Percentiles rank a stretch among this genome's conserved stretches.
phyloP scores from a whole-genome alignment of 2,888 invertebrate genomes.

The Napeogenes sylphis region DNA sequence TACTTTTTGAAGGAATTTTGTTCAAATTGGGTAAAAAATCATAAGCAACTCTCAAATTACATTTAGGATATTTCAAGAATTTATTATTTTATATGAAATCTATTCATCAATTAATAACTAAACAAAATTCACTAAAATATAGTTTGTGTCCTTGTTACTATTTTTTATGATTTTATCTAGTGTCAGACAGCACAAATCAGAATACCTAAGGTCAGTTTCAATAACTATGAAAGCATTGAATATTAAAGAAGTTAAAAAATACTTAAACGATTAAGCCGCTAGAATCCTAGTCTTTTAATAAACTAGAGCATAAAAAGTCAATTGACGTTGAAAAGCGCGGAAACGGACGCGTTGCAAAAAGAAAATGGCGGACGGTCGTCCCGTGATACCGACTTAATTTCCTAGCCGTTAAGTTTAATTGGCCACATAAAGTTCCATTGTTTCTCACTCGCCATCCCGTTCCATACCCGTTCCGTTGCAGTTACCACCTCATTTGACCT shows the following conservation, averaged over 20 bases:
- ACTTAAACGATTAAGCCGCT: constrained; percentile 17
- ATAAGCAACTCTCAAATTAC: no score
- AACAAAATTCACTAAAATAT: no score
- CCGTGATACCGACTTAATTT: constrained; percentile 57
- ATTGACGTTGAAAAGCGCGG: constrained; percentile 40
- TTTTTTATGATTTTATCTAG: no score
- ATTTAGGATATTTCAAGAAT: no score
- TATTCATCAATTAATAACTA: no score
- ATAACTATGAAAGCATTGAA: neutral
- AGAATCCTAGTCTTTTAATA: constrained; percentile 26
- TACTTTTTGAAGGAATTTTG: no score
- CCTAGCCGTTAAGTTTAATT: constrained; percentile 61
- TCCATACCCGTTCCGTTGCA: constrained; percentile 42
- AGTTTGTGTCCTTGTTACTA: no score
- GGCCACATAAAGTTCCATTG: constrained; percentile 61
- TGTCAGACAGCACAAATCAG: no score
- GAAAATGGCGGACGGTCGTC: constrained; percentile 39
- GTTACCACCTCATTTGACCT: constrained; percentile 51
- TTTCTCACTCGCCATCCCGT: constrained; percentile 42
- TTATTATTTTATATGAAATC: no score
- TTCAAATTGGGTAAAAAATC: no score
- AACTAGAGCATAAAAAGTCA: constrained; percentile 37
- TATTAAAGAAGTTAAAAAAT: constrained; percentile 13
- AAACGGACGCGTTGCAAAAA: constrained; percentile 41
- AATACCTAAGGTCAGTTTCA: no score